A percentile compares a stretch with the other conserved stretches of the same genome.
Evolutionary conservation across 2,113 vertebrate genomes (phyloP).

Genomic region (Trachemys scripta): DNA sequence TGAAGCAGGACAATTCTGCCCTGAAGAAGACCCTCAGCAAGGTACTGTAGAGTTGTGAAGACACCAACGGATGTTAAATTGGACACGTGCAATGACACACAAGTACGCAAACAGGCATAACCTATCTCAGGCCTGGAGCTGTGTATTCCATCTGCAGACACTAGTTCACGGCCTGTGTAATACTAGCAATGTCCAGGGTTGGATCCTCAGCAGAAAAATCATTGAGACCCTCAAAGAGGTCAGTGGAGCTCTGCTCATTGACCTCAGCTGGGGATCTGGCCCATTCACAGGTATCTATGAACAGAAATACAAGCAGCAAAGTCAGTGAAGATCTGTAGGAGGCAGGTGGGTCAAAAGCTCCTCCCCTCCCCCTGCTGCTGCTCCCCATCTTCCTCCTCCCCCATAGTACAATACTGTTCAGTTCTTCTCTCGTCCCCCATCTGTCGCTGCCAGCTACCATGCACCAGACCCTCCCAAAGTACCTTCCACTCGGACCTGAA

Average conservation of each 20-base stretch:
- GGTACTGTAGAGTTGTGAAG: slow-evolving; percentile 50
- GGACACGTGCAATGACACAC: not conserved
- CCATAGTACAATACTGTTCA: not conserved
- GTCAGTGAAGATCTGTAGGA: not conserved
- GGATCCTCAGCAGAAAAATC: not conserved
- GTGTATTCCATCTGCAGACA: not conserved
- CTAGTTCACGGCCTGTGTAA: not conserved
- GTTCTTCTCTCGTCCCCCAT: not conserved
- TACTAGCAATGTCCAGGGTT: not conserved
- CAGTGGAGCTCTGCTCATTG: not conserved
- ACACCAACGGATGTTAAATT: too few relatives aligned
- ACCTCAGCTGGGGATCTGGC: not conserved
- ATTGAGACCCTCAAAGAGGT: not conserved
- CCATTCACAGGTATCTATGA: not conserved
- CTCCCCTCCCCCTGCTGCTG: not conserved
- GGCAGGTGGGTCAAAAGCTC: not conserved
- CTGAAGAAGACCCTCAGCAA: slow-evolving; percentile 81
- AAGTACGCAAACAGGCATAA: not conserved
- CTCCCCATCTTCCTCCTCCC: not conserved
- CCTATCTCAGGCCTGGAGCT: not conserved
- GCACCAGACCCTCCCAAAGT: not conserved
- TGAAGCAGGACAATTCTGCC: slow-evolving; percentile 78
- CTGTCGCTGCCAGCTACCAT: not conserved
- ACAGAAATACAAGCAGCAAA: not conserved
- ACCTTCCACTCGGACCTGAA: not conserved